Evolutionary conservation across 2,797 vertebrate genomes (phyloP).

Genomic region (Acanthiza pusilla): DNA sequence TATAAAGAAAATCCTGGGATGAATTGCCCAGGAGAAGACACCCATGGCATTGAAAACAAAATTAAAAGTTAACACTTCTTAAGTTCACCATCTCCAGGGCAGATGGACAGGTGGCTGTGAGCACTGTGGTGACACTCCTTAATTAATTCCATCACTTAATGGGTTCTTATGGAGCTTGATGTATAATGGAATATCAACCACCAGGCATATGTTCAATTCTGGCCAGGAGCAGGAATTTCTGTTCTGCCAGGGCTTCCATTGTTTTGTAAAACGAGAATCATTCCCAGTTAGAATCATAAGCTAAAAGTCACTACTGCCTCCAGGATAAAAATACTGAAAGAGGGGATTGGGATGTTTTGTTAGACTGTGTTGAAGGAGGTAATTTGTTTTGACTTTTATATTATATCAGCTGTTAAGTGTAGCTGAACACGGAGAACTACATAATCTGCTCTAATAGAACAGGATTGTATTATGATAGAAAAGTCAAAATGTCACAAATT

Average conservation of each 20-base stretch:
- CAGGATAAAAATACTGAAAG: background rate
- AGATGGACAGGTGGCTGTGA: background rate
- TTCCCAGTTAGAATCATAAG: background rate
- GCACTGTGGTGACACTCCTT: background rate
- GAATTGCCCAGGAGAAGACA: background rate
- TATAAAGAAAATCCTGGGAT: background rate
- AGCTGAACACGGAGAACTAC: background rate
- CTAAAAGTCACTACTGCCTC: background rate
- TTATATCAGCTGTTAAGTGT: background rate
- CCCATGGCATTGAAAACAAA: background rate
- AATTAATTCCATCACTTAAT: background rate
- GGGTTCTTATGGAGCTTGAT: background rate
- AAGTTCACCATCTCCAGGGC: background rate
- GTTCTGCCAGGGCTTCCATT: background rate
- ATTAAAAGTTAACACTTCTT: background rate
- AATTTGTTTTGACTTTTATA: constrained; percentile 44
- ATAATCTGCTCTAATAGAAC: background rate
- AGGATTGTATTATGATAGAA: constrained; percentile 11
- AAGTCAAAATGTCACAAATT: constrained; percentile 47
- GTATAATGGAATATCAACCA: background rate
- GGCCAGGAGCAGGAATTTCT: background rate
- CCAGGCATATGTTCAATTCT: background rate
- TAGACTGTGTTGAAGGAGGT: background rate
- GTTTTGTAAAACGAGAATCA: background rate
- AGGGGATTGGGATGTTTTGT: background rate